Conservation (phyloP, 2,888 invertebrate genomes). For the Hartigia nigra region DNA sequence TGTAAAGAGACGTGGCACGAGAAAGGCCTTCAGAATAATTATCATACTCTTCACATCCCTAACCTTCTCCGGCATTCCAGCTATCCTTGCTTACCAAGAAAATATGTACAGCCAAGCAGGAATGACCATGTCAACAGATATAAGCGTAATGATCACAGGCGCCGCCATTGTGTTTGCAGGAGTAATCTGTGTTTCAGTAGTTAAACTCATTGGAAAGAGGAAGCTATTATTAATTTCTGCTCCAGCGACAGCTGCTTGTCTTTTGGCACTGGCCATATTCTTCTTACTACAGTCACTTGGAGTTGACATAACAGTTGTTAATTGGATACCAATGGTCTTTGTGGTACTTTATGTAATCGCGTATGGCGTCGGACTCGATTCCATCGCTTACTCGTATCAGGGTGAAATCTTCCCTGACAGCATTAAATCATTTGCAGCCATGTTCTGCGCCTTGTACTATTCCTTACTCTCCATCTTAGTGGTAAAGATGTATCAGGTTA, state of each 20-base stretch:
- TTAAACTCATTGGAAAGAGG: conserved; percentile 55
- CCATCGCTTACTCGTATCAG: conserved; percentile 58
- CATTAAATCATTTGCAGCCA: conserved; percentile 57
- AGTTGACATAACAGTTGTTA: conserved; percentile 41
- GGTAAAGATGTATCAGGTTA: conserved; percentile 61
- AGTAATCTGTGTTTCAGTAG: conserved; percentile 51
- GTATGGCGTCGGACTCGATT: conserved; percentile 59
- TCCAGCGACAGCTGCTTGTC: conserved; percentile 48
- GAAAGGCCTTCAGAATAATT: conserved; percentile 49
- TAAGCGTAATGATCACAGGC: conserved; percentile 54
- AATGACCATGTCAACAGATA: conserved; percentile 50
- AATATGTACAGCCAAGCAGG: conserved; percentile 55
- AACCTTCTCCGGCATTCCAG: conserved; percentile 56
- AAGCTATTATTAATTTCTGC: conserved; percentile 50
- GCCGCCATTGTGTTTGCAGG: conserved; percentile 55
- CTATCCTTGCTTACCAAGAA: conserved; percentile 57
- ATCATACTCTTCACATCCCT: conserved; percentile 52
- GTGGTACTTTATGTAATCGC: conserved; percentile 54
- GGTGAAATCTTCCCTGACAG: conserved; percentile 61
- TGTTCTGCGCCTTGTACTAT: conserved; percentile 58
- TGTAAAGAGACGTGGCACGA: conserved; percentile 19
- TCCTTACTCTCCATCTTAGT: conserved; percentile 49
- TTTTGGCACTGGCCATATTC: conserved; percentile 50
- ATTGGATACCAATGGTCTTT: conserved; percentile 58
- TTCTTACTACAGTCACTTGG: conserved; percentile 47